phyloP scores from a whole-genome alignment of 2,797 vertebrate genomes.

The Semotilus atromaculatus region DNA sequence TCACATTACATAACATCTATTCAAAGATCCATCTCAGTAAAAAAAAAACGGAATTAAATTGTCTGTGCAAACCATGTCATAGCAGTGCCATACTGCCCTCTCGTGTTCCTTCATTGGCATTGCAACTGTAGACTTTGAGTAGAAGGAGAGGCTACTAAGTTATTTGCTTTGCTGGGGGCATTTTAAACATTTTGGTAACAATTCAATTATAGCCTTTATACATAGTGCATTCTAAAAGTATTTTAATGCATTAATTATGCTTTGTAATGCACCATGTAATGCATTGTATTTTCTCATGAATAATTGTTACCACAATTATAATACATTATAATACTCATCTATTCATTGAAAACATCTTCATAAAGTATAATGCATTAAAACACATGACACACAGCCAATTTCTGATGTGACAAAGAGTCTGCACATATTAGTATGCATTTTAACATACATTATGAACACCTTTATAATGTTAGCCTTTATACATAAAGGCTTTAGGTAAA shows the following conservation, averaged over 20 bases:
- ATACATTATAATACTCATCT: neutral
- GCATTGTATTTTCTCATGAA: neutral
- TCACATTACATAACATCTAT: neutral
- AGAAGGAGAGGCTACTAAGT: neutral
- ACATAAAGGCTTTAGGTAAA: neutral
- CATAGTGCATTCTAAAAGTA: neutral
- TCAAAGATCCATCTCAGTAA: neutral
- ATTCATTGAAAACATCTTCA: neutral
- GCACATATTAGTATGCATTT: neutral
- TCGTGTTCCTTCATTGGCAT: neutral
- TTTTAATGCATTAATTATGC: neutral
- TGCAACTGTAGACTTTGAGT: neutral
- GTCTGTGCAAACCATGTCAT: neutral
- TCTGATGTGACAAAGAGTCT: neutral
- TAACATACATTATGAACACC: neutral
- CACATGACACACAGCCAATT: neutral
- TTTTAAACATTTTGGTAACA: neutral
- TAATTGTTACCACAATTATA: neutral
- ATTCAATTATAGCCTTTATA: neutral
- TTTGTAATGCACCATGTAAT: neutral
- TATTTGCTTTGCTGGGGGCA: neutral
- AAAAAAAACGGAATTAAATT: neutral
- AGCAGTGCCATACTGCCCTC: slow-evolving; percentile 37
- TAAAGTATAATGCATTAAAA: neutral
- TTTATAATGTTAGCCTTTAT: neutral